Evolutionary conservation across 1,140 invertebrate genomes (phyloP).

Genomic region (Pararge aegeria): DNA sequence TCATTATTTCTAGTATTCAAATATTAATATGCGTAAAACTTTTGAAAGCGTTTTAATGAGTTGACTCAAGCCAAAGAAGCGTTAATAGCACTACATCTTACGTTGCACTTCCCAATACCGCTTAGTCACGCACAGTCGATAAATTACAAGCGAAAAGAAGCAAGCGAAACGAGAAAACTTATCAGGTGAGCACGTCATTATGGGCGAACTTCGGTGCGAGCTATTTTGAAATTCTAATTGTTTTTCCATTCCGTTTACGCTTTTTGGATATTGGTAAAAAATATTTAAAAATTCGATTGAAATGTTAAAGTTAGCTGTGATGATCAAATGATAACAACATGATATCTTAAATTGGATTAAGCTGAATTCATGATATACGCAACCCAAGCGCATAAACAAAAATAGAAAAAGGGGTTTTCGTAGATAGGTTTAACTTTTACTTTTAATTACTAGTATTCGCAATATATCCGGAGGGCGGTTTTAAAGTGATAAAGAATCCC

Average conservation of each 20-base stretch:
- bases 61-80: not conserved
- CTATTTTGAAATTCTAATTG: not conserved
- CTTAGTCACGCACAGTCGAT: slow-evolving; percentile 1
- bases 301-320: not conserved
- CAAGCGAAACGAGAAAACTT: slow-evolving; percentile 5
- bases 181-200: slow-evolving; percentile 5
- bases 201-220: not conserved
- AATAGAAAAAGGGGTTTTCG: too few species aligned
- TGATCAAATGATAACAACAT: too few species aligned
- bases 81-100: slow-evolving; percentile 6
- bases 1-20: too few species aligned
- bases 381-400: too few species aligned
- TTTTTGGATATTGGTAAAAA: not conserved
- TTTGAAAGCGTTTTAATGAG: slow-evolving; percentile 1
- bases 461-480: too few species aligned
- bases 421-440: too few species aligned
- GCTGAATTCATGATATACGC: too few species aligned
- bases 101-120: not conserved
- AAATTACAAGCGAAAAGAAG: slow-evolving; percentile 5
- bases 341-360: too few species aligned
- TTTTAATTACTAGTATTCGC: too few species aligned
- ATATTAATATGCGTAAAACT: not conserved
- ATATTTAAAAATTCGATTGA: not conserved
- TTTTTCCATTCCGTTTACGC: not conserved
- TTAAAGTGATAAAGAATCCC: too few species aligned